Evolutionary conservation across 2,888 invertebrate species (phyloP).

Genomic region (Heteromurus nitidus): DNA sequence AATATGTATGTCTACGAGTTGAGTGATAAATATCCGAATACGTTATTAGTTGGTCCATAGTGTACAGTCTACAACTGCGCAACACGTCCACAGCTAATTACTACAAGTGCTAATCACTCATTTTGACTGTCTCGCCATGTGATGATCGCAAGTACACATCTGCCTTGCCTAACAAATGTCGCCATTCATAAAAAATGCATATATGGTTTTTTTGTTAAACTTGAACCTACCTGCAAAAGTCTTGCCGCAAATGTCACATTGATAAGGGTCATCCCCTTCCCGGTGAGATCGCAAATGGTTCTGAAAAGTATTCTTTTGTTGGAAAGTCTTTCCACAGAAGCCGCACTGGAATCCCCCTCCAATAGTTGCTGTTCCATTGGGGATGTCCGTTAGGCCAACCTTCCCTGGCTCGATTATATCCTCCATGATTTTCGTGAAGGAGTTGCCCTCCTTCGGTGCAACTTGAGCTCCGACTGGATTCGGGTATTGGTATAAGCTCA

Average conservation of each 20-base stretch:
- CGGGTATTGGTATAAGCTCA: conserved; percentile 73
- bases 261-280: conserved; percentile 82
- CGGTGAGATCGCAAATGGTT: conserved; percentile 82
- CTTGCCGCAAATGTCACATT: conserved; percentile 92
- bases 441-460: conserved; percentile 11
- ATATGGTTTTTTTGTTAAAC: too few relatives aligned
- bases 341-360: conserved; percentile 80
- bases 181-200: background rate
- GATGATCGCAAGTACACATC: too few relatives aligned
- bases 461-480: conserved; percentile 54
- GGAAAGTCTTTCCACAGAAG: conserved; percentile 85
- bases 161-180: too few relatives aligned
- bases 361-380: background rate
- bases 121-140: too few relatives aligned
- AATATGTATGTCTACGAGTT: too few relatives aligned
- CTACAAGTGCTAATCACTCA: too few relatives aligned
- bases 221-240: conserved; percentile 81
- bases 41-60: too few relatives aligned
- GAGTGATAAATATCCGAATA: too few relatives aligned
- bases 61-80: too few relatives aligned
- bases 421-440: conserved; percentile 57
- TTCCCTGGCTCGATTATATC: too few relatives aligned
- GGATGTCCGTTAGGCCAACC: conserved; percentile 15
- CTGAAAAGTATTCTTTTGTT: conserved; percentile 85
- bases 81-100: too few relatives aligned